Percentiles rank a stretch among this genome's conserved stretches.
Evolutionary conservation across 53 echinoderm and acorn worm species (phyloP).

Genomic region (Holothuria scabra): DNA sequence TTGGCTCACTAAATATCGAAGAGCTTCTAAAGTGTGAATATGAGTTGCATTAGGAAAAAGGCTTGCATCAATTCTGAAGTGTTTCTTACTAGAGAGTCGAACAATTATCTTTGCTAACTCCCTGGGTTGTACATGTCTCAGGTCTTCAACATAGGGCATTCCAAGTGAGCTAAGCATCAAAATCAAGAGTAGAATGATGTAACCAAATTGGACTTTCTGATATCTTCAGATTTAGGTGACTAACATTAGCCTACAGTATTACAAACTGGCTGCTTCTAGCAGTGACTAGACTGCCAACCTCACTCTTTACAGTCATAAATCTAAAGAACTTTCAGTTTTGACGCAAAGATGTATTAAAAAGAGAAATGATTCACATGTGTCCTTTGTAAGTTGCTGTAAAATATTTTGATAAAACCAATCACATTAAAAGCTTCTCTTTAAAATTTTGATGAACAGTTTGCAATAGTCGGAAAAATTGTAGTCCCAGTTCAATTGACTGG

Average conservation of each 20-base stretch:
- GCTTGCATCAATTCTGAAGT: not conserved
- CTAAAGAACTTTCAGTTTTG: not conserved
- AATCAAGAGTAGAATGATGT: not conserved
- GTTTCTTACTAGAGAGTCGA: conserved; percentile 10
- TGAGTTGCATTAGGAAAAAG: conserved; percentile 26
- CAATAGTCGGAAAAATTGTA: too few species aligned
- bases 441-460: too few species aligned
- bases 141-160: not conserved
- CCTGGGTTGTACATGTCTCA: not conserved
- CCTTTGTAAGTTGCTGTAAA: too few species aligned
- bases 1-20: conserved; percentile 8
- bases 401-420: too few species aligned
- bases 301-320: not conserved
- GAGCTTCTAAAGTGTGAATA: conserved; percentile 3
- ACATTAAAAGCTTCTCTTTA: too few species aligned
- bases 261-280: not conserved
- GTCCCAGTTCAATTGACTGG: too few species aligned
- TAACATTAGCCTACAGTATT: not conserved
- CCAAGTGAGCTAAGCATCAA: not conserved
- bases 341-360: too few species aligned
- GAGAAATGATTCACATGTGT: too few species aligned
- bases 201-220: not conserved
- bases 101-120: not conserved
- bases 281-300: not conserved
- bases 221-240: not conserved